Conservation (phyloP, 2,113 vertebrate genomes). For the Cavia porcellus region DNA sequence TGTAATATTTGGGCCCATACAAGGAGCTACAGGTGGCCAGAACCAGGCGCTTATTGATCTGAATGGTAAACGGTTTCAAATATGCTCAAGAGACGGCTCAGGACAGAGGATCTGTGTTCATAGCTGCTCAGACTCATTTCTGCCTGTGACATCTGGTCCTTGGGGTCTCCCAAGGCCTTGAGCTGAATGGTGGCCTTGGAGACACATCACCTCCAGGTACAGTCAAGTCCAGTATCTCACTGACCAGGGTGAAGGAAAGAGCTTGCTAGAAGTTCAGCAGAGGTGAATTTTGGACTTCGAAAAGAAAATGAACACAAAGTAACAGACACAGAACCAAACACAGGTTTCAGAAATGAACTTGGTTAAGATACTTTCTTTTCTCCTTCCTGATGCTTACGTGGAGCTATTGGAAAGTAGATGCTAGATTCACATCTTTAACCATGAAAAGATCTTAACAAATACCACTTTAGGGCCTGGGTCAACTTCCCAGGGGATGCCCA, state of each 20-base stretch:
- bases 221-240: not conserved
- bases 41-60: not conserved
- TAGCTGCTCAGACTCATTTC: not conserved
- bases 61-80: not conserved
- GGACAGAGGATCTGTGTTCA: not conserved
- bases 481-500: not conserved
- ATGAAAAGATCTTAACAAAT: not conserved
- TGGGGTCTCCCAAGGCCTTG: not conserved
- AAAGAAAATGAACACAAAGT: not conserved
- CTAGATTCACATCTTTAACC: not conserved
- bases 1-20: not conserved
- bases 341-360: not conserved
- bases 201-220: not conserved
- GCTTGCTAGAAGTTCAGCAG: not conserved
- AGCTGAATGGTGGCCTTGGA: not conserved
- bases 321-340: not conserved
- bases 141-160: not conserved
- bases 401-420: not conserved
- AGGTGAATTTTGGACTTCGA: not conserved
- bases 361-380: not conserved
- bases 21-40: conserved; percentile 1
- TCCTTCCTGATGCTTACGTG: not conserved
- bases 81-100: not conserved
- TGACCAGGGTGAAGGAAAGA: not conserved
- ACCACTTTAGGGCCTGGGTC: not conserved